These are phyloP conservation scores for Dinoponera quadriceps DNA, from an alignment of 1,140 invertebrate genomes.

Conservation along the genomic window DNA sequence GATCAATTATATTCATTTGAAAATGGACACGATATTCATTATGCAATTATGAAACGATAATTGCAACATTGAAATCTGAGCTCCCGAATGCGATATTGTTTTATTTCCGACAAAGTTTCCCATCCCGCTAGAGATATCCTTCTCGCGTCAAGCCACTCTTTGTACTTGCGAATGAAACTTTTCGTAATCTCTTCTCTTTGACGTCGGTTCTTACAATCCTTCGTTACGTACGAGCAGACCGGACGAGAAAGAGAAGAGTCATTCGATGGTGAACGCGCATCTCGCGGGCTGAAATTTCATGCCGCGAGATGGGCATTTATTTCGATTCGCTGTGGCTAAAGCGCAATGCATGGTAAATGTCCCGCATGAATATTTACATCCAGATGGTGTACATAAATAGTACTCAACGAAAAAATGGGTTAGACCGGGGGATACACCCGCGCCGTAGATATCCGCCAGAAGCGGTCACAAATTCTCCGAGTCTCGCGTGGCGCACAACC, in stretches of 20 bases:
- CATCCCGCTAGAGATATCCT: not conserved
- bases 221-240: no score
- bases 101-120: not conserved
- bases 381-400: conserved; percentile 66
- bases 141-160: not conserved
- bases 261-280: not conserved
- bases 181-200: not conserved
- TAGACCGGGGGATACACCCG: conserved; percentile 42
- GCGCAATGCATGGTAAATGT: conserved; percentile 51
- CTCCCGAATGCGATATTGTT: no score
- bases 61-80: no score
- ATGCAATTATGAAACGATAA: not conserved
- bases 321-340: conserved; percentile 65
- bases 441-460: conserved; percentile 56
- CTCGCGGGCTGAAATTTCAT: conserved; percentile 33
- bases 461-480: conserved; percentile 63
- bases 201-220: conserved; percentile 24
- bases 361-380: conserved; percentile 73
- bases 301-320: conserved; percentile 58
- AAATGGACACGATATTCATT: not conserved
- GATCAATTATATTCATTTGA: no score
- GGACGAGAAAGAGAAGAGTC: not conserved
- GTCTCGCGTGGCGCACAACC: conserved; percentile 55
- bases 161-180: conserved; percentile 12
- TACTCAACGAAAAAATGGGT: conserved; percentile 66